phyloP scores from a whole-genome alignment of 2,888 invertebrate species.

The Rapana venosa region DNA sequence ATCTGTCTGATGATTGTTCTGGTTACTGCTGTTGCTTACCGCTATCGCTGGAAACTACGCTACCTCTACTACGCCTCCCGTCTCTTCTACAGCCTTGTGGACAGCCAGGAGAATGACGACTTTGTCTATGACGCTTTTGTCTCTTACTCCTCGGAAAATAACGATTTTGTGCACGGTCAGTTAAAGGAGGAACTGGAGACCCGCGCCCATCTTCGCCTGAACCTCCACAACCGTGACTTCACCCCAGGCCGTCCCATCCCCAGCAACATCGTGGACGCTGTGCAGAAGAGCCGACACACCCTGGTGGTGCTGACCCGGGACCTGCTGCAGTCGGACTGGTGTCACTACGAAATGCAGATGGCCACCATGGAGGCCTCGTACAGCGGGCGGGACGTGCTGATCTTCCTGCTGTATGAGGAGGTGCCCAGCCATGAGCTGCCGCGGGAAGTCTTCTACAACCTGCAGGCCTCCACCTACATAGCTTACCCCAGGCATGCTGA shows the following conservation, averaged over 20 bases:
- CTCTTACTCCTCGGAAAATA: constrained; percentile 39
- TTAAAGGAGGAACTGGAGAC: constrained; percentile 35
- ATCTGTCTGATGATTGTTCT: constrained; percentile 32
- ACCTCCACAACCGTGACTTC: constrained; percentile 45
- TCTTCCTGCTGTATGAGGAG: constrained; percentile 47
- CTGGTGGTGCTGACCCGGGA: constrained; percentile 43
- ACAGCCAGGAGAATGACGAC: not conserved
- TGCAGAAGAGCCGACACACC: constrained; percentile 44
- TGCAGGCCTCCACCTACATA: constrained; percentile 45
- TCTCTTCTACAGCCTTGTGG: not conserved
- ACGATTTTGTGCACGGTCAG: constrained; percentile 35
- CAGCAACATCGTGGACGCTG: constrained; percentile 41
- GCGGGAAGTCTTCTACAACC: constrained; percentile 40
- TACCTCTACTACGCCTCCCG: constrained; percentile 44
- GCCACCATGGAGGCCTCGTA: constrained; percentile 46
- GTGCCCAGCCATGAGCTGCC: constrained; percentile 40
- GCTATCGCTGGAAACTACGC: constrained; percentile 42
- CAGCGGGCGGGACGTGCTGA: constrained; percentile 43
- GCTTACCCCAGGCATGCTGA: constrained; percentile 30
- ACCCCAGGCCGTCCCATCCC: constrained; percentile 40
- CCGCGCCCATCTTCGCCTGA: constrained; percentile 33
- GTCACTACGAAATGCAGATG: constrained; percentile 48
- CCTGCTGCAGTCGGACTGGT: constrained; percentile 40
- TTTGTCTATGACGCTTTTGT: constrained; percentile 42
- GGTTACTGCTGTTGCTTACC: constrained; percentile 25